Base-by-base conservation (phyloP, 2,888 invertebrate genomes). In the Lasioglossum lativentre region DNA sequence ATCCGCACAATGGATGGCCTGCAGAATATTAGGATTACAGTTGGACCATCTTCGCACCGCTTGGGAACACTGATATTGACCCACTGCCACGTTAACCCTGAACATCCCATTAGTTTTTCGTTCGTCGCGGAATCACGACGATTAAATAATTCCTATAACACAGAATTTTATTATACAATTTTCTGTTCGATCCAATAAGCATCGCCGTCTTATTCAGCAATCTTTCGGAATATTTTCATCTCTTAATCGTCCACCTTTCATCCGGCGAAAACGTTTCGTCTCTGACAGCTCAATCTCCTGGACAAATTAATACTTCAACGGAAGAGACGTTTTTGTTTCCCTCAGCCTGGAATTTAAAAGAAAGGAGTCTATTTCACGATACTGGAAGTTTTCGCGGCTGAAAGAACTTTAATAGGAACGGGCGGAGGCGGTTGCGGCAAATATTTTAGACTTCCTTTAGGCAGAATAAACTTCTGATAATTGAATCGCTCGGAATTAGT, bases 1-100 rank as follows among this genome's bases (percentile, higher is more conserved):
- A 80, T 80, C 76, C 85, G 72, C 59, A 86, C 80, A 84, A 89
- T 87, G 84, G 82, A 89, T 87, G 87, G 87, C 56, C 73, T 59
- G 47, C 59, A 71, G 88, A 89, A 84, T 89, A 87, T 89, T 80
- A 89, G 85, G 74, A 83, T 89, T 87, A 89, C 66, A 71, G 73
- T 63, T 38, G 73, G 75, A 78, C 82, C 80, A 82, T 89, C 81
- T 80, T 87, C 85, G 70, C 38, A 52, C 27, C 75, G 47, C 47
- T 66, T 34, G 12, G 45, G 78, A 78, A 47, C 75, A 16, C 16
- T 45, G 38, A 72, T 47, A 68, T 14, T 42, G 59, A 45, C 68
- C 14, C 14, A 16, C 14, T 59, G 14, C 16, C 42, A 38, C 19
- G 30, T 47, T 34, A 27, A 68, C 45, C 42, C 34, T 23, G 0